Conservation (phyloP, 2,797 vertebrate species). For the Myotis vivesi region DNA sequence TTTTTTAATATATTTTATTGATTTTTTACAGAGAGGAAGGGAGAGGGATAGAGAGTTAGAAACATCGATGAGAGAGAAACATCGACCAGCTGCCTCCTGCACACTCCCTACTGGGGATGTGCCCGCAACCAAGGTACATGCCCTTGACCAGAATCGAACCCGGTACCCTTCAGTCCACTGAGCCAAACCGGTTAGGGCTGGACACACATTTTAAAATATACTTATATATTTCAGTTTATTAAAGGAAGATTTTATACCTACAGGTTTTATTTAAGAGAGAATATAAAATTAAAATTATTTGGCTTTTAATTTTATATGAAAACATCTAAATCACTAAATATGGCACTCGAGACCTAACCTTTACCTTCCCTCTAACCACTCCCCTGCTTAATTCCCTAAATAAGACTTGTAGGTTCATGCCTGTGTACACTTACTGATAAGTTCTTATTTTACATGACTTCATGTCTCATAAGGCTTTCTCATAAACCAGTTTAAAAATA, state of each 20-base stretch:
- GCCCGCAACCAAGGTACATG: too few species aligned
- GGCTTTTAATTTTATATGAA: not conserved
- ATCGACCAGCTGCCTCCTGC: too few species aligned
- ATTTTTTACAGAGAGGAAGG: too few species aligned
- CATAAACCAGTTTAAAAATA: not conserved
- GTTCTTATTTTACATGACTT: not conserved
- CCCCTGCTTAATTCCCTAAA: not conserved
- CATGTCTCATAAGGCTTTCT: not conserved
- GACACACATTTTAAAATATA: constrained; percentile 7
- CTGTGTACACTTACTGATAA: not conserved
- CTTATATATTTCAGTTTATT: not conserved
- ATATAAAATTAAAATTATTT: not conserved
- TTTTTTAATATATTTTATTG: too few species aligned
- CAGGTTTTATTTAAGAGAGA: not conserved
- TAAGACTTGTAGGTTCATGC: not conserved
- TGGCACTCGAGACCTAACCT: not conserved
- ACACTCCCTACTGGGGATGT: too few species aligned
- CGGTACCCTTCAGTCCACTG: too few species aligned
- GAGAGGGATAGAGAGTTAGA: too few species aligned
- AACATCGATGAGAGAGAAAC: too few species aligned
- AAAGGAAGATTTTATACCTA: not conserved
- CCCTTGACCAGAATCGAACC: too few species aligned
- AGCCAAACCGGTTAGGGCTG: not conserved
- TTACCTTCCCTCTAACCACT: not conserved
- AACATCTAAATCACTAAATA: not conserved